Base-by-base conservation (phyloP, 1,140 invertebrate species). In the Listronotus oregonensis region DNA sequence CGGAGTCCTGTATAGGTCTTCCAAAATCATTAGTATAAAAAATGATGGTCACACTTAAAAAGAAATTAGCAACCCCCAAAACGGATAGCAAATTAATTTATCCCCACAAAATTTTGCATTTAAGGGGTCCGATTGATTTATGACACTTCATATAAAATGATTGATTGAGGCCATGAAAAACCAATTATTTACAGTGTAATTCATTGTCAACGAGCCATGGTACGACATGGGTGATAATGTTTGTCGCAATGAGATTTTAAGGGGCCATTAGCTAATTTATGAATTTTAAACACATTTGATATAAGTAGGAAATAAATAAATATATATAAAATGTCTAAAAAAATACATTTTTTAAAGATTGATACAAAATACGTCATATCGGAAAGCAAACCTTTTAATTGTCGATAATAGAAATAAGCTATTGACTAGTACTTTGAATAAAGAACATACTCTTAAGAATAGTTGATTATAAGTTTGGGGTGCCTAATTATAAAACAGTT, bases 121-220 rank as follows among this genome's bases (percentile, higher is more conserved):
- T 63, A 55, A 46, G 51, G 21, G 42, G 50, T 4, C 27, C 44
- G 61, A 63, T 55, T 63, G 61, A 63, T 63, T 63, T 63, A 56
- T 56, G 61, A 27, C 18, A 55, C 50, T 17, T 34, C 43, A 63
- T 46, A 39, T 49, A 37, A 27, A 18, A 57, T 57, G 51, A 55
- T 59, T 59, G 57, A 59, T 59, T 59, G 57, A 43, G 8, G 39
- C 44, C 57, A 63, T 43, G 40, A 57, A 57, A 57, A 42, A 57
- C 50, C 40, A 39, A 63, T 55, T 40, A 21, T 50, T 54, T 46
- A 63, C 61, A 63, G 31, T 44, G 61, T 63, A 63, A 62, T 51
- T 37, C 32, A 17, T 52, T 62, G 59, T 62, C 59, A 54, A 44
- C 59, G 59, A 27, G 46, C 44, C 44, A 32, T 21, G n/a, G 12